Evolutionary conservation across 2,888 invertebrate genomes (phyloP).

Genomic region (Bellardia pandia): DNA sequence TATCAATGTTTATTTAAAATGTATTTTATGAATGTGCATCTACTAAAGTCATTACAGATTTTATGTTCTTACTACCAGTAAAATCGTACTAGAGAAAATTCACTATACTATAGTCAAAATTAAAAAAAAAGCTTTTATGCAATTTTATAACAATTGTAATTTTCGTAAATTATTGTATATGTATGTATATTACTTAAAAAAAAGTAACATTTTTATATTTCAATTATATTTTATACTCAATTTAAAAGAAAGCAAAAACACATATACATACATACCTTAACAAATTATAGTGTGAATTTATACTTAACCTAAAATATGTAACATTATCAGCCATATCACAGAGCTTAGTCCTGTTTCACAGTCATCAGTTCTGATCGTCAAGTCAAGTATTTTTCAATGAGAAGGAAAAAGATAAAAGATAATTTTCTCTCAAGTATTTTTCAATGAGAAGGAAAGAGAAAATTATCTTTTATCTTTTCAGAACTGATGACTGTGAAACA

Average conservation of each 20-base stretch:
- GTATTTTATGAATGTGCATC: slow-evolving; percentile 32
- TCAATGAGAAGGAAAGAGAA: no score
- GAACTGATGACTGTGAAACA: no score
- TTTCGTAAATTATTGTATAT: slow-evolving; percentile 7
- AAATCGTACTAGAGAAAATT: not conserved
- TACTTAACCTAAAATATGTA: not conserved
- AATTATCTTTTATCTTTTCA: no score
- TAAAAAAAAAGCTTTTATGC: slow-evolving; percentile 55
- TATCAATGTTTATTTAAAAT: slow-evolving; percentile 49
- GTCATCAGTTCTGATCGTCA: no score
- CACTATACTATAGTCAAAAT: not conserved
- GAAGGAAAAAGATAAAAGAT: no score
- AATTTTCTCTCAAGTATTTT: no score
- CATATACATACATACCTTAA: slow-evolving; percentile 7
- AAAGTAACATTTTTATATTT: slow-evolving; percentile 22
- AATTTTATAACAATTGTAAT: slow-evolving; percentile 30
- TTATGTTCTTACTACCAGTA: not conserved
- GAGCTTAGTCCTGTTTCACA: no score
- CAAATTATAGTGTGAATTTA: slow-evolving; percentile 15
- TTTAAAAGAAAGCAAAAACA: not conserved
- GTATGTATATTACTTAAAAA: slow-evolving; percentile 1
- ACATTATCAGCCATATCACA: no score
- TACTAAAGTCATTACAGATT: slow-evolving; percentile 14
- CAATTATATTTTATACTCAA: slow-evolving; percentile 3
- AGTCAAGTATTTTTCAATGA: no score